phyloP scores from a whole-genome alignment of 1,140 invertebrate species.

The Metaphire vulgaris region DNA sequence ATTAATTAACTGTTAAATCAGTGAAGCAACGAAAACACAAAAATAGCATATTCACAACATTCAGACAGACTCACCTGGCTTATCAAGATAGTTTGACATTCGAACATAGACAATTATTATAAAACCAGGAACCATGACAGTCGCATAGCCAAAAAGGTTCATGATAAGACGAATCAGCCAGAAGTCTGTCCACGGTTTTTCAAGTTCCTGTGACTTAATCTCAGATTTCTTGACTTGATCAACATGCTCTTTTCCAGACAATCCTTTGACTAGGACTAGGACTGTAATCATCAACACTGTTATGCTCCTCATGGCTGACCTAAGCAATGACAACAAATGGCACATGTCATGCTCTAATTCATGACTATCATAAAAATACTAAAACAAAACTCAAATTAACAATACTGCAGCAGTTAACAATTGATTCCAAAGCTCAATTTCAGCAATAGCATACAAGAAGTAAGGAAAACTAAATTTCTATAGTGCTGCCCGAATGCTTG shows the following conservation, averaged over 20 bases:
- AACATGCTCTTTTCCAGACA: neutral
- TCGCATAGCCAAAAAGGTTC: constrained; percentile 82
- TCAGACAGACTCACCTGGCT: constrained; percentile 64
- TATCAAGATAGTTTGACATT: constrained; percentile 72
- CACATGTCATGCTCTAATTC: no score
- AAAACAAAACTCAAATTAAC: no score
- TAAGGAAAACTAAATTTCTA: no score
- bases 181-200: constrained; percentile 49
- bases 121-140: constrained; percentile 76
- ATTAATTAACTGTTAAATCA: no score
- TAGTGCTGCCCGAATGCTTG: no score
- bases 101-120: constrained; percentile 76
- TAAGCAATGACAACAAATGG: neutral
- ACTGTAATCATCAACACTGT: neutral
- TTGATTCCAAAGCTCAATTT: no score
- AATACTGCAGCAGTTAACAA: no score
- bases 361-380: no score
- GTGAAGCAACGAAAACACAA: no score
- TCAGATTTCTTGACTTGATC: neutral
- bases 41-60: no score
- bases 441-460: no score
- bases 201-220: neutral
- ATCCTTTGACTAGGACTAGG: neutral
- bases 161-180: constrained; percentile 67
- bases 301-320: neutral